Percentiles rank a stretch among this genome's conserved stretches.
Evolutionary conservation across 1,140 invertebrate genomes (phyloP).

Genomic region (Phthorimaea operculella): DNA sequence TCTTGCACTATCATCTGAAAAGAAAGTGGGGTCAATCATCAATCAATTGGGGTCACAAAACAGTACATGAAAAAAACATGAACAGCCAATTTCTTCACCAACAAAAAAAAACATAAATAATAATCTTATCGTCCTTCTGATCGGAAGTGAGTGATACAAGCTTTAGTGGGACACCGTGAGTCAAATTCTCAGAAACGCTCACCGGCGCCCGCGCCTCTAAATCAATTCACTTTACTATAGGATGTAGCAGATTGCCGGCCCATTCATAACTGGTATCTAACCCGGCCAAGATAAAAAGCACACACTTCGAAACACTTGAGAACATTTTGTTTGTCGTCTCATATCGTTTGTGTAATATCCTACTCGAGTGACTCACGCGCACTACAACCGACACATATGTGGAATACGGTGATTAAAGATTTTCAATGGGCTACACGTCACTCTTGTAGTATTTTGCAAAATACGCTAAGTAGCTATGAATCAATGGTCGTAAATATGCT

Average conservation of each 20-base stretch:
- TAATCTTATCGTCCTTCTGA: slow-evolving; percentile 9
- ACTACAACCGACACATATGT: slow-evolving; percentile 19
- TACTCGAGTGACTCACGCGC: slow-evolving; percentile 19
- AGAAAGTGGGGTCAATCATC: too few relatives aligned
- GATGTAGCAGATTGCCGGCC: slow-evolving; percentile 25
- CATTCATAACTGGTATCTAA: slow-evolving; percentile 49
- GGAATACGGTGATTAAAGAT: slow-evolving; percentile 30
- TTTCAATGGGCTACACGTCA: slow-evolving; percentile 34
- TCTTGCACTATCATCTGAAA: too few relatives aligned
- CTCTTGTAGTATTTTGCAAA: slow-evolving; percentile 31
- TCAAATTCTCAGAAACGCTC: slow-evolving; percentile 44
- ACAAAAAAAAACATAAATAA: background rate
- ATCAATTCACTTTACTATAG: slow-evolving; percentile 26
- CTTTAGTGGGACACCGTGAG: slow-evolving; percentile 22
- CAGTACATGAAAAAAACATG: background rate
- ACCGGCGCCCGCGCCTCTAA: slow-evolving; percentile 32
- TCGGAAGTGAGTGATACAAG: slow-evolving; percentile 27
- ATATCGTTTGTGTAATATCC: slow-evolving; percentile 31
- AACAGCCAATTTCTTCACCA: background rate
- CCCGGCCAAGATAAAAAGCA: slow-evolving; percentile 30
- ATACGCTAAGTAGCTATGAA: slow-evolving; percentile 25
- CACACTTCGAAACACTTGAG: slow-evolving; percentile 17
- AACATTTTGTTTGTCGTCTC: slow-evolving; percentile 25
- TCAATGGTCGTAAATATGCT: slow-evolving; percentile 15
- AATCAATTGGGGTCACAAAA: background rate